These are phyloP conservation scores for Metellina segmentata DNA, from an alignment of 2,888 invertebrate species.

Conservation along the genomic window DNA sequence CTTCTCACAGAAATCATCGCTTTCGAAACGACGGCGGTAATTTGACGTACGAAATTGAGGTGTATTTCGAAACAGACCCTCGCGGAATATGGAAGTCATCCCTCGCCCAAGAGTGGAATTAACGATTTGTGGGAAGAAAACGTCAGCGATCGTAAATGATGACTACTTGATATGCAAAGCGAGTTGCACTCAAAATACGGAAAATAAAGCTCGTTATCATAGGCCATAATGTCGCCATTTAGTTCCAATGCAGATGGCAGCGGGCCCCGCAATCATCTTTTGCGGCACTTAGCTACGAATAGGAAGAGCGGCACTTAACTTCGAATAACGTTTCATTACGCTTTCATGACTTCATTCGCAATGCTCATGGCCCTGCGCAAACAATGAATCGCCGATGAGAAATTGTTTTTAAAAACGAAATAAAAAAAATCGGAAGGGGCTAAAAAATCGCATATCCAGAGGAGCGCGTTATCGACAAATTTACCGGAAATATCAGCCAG, in stretches of 20 bases:
- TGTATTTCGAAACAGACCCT: constrained; percentile 15
- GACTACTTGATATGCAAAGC: constrained; percentile 75
- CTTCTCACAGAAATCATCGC: neutral
- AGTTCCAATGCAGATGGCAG: constrained; percentile 55
- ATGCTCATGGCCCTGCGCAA: constrained; percentile 12
- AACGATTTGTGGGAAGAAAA: constrained; percentile 60
- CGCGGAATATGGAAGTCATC: constrained; percentile 1
- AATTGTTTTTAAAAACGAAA: constrained; percentile 8
- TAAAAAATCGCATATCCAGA: constrained; percentile 32
- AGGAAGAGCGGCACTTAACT: constrained; percentile 28
- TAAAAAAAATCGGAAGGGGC: neutral
- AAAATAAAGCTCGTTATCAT: constrained; percentile 75
- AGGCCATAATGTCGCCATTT: constrained; percentile 67
- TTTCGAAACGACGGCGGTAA: neutral
- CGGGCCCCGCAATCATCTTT: constrained; percentile 53
- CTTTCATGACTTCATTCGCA: constrained; percentile 44
- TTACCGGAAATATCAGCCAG: constrained; percentile 60
- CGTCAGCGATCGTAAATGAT: constrained; percentile 72
- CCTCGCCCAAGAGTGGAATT: constrained; percentile 17
- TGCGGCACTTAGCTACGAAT: neutral
- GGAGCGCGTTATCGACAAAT: constrained; percentile 64
- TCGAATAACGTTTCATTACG: constrained; percentile 63
- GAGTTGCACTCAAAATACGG: constrained; percentile 60
- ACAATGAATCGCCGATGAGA: constrained; percentile 40
- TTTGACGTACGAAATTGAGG: constrained; percentile 26